Evolutionary conservation across 2,888 invertebrate species (phyloP).

Genomic region (Pristionchus entomophagus): DNA sequence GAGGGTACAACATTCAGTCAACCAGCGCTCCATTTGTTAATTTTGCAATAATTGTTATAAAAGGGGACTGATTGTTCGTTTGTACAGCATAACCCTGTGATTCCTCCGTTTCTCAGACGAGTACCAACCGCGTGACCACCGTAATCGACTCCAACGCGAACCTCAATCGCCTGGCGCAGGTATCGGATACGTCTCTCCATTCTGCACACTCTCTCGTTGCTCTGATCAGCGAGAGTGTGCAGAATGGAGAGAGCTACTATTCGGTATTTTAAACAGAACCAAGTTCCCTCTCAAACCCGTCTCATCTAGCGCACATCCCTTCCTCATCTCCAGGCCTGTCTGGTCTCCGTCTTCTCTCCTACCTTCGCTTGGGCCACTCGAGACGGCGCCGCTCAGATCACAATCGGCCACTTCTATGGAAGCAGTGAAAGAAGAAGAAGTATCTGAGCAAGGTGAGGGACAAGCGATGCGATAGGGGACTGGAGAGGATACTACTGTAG

Average conservation of each 20-base stretch:
- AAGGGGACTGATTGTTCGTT: no score
- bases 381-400: background rate
- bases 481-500: no score
- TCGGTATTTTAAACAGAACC: no score
- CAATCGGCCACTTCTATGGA: background rate
- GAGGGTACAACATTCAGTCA: no score
- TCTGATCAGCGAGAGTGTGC: no score
- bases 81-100: background rate
- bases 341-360: background rate
- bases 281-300: background rate
- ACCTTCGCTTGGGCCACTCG: background rate
- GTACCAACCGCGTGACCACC: background rate
- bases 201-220: no score
- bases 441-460: background rate
- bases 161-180: constrained; percentile 28
- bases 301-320: background rate
- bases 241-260: no score
- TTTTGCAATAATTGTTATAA: no score
- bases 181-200: background rate
- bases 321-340: background rate
- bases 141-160: constrained; percentile 20
- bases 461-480: no score
- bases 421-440: constrained; percentile 28
- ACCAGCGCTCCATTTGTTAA: no score
- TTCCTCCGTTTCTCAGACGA: background rate